A percentile compares a stretch with the other conserved stretches of the same genome.
Conservation (phyloP, 2,888 invertebrate genomes). For the Drosophila setosimentum region DNA sequence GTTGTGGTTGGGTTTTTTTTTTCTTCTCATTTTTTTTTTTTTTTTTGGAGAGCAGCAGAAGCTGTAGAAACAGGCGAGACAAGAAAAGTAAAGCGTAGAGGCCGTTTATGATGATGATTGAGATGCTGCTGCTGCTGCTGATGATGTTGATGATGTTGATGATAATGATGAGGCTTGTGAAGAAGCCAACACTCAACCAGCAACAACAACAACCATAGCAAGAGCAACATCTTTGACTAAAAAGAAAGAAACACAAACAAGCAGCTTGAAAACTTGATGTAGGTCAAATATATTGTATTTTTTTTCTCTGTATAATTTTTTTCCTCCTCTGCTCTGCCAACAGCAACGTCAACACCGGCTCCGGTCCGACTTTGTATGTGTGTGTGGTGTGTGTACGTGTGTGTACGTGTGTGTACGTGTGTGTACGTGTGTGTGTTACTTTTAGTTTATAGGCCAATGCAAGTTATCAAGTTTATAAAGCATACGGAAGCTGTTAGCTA, state of each 20-base stretch:
- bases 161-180: constrained; percentile 47
- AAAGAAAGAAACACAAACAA: constrained; percentile 61
- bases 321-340: constrained; percentile 16
- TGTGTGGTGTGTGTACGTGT: constrained; percentile 47
- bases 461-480: constrained; percentile 70
- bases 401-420: constrained; percentile 19
- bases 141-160: constrained; percentile 24
- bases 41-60: constrained; percentile 8
- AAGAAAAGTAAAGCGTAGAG: constrained; percentile 40
- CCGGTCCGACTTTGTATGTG: constrained; percentile 23
- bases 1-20: constrained; percentile 69
- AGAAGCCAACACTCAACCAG: constrained; percentile 66
- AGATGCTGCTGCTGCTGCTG: constrained; percentile 33
- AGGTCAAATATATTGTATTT: constrained; percentile 73
- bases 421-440: constrained; percentile 62
- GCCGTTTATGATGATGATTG: constrained; percentile 42
- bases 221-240: constrained; percentile 37
- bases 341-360: constrained; percentile 40
- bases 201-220: constrained; percentile 7
- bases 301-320: constrained; percentile 7
- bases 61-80: constrained; percentile 47
- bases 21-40: neutral
- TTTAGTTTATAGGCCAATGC: constrained; percentile 78
- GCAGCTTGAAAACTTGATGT: constrained; percentile 83
- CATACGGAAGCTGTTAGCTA: constrained; percentile 75